Evolutionary conservation across 2,888 invertebrate species (phyloP).

Genomic region (Abscondita cerata): DNA sequence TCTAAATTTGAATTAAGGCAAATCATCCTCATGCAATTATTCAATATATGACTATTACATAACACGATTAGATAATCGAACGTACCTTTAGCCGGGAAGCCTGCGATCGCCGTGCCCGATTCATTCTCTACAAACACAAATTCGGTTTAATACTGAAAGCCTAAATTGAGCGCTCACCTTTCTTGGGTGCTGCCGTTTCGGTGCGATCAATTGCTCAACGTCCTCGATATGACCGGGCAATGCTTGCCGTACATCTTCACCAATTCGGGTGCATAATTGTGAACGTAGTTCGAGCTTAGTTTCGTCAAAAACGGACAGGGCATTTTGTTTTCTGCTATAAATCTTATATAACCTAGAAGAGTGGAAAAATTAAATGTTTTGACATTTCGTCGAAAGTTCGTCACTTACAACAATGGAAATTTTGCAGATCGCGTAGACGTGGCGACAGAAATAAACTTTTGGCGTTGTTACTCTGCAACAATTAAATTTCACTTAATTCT

Average conservation of each 20-base stretch:
- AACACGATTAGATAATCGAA: no score
- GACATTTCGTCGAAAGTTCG: background rate
- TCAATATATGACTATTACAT: no score
- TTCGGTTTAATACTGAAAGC: no score
- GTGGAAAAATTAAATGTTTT: no score
- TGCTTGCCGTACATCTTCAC: slow-evolving; percentile 81
- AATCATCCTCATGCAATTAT: no score
- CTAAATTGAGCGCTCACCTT: no score
- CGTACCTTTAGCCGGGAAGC: no score
- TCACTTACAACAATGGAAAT: slow-evolving; percentile 11
- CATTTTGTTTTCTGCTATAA: slow-evolving; percentile 63
- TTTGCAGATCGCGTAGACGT: slow-evolving; percentile 7
- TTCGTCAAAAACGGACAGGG: slow-evolving; percentile 88
- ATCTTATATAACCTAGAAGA: slow-evolving; percentile 23
- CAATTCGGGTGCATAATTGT: slow-evolving; percentile 79
- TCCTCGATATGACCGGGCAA: slow-evolving; percentile 78
- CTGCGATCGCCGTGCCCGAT: no score
- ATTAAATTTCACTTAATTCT: background rate
- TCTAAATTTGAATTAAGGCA: no score
- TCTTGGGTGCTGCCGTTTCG: slow-evolving; percentile 47
- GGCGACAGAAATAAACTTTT: background rate
- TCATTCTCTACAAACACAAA: no score
- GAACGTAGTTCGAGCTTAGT: slow-evolving; percentile 79
- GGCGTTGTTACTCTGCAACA: background rate
- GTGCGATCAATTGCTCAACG: slow-evolving; percentile 45